Evolutionary conservation across 2,888 invertebrate species (phyloP), one percentile per base, ranked within the genome.

Genomic region (Dysmachus trigonus): DNA sequence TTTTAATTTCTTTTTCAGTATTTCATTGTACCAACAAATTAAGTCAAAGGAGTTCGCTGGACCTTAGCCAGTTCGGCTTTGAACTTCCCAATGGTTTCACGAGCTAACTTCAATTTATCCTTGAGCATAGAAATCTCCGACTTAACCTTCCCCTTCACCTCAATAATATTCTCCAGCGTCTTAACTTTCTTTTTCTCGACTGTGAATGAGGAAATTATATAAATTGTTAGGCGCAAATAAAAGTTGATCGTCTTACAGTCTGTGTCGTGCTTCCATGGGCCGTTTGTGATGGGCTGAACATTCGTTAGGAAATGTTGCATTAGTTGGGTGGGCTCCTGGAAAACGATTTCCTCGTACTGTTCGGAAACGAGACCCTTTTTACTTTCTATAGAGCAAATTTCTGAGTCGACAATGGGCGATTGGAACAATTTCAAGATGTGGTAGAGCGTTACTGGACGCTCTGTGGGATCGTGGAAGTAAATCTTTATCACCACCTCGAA

Each of bases 401-500:
- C 89, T 77, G 91, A 90, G 53, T 92, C 92, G 90, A 91, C 91
- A 0, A 94, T 93, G 0, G 95, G 95, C 3, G 97, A 96, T 92
- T 98, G 98, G 92, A 99, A 99, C 10, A 99, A 92, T 93, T 99
- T 99, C 79, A 99, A 93, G 82, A 98, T 96, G 91, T 99, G 99
- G 92, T 98, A 98, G 88, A 99, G 94, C 0, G 98, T 98, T 0
- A 98, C 97, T 95, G 98, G 93, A 0, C 95, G 94, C 86, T 91
- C 99, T 90, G 98, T 98, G 0, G 97, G 97, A 93, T 99, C 99
- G 90, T 97, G 96, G 90, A 99, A 99, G 92, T 98, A 98, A 87
- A 99, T 97, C 92, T 99, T 99, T 85, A 99, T 98, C 47, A 98
- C 97, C 88, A 99, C 97, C 93, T 99, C 99, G 91, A 99, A 99